A percentile compares a stretch with the other conserved stretches of the same genome.
Conservation (phyloP, 53 echinoderm and acorn worm species). For the Luidia sarsii region DNA sequence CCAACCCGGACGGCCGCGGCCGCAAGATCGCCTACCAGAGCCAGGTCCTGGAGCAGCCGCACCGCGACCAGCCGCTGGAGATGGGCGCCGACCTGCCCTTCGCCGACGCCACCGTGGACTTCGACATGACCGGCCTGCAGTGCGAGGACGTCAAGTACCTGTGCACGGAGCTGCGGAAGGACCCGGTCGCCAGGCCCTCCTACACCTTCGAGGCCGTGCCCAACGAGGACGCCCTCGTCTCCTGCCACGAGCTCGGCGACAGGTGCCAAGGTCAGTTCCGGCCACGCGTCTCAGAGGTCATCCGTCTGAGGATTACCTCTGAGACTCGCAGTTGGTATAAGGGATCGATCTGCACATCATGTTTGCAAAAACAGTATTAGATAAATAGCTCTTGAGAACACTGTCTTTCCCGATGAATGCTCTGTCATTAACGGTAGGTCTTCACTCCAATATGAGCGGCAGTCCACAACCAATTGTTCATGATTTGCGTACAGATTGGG, state of each 20-base stretch:
- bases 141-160: slow-evolving; percentile 77
- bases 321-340: too few relatives aligned
- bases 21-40: slow-evolving; percentile 64
- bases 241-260: slow-evolving; percentile 77
- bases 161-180: slow-evolving; percentile 81
- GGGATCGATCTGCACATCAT: too few relatives aligned
- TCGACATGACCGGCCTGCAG: slow-evolving; percentile 71
- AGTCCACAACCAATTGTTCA: too few relatives aligned
- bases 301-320: too few relatives aligned
- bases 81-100: slow-evolving; percentile 64
- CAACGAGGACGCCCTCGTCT: slow-evolving; percentile 66
- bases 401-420: too few relatives aligned
- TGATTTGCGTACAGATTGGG: too few relatives aligned
- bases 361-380: too few relatives aligned
- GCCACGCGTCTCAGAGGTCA: too few relatives aligned
- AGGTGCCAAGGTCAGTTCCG: slow-evolving; percentile 83
- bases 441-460: too few relatives aligned
- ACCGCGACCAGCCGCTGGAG: slow-evolving; percentile 49
- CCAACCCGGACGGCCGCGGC: slow-evolving; percentile 66
- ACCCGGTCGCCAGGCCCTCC: slow-evolving; percentile 65
- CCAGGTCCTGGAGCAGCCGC: slow-evolving; percentile 66
- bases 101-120: slow-evolving; percentile 50
- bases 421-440: too few relatives aligned
- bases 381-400: too few relatives aligned
- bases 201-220: slow-evolving; percentile 85